Conservation (phyloP, 2,113 vertebrate species). For the Trogon surrucura region DNA sequence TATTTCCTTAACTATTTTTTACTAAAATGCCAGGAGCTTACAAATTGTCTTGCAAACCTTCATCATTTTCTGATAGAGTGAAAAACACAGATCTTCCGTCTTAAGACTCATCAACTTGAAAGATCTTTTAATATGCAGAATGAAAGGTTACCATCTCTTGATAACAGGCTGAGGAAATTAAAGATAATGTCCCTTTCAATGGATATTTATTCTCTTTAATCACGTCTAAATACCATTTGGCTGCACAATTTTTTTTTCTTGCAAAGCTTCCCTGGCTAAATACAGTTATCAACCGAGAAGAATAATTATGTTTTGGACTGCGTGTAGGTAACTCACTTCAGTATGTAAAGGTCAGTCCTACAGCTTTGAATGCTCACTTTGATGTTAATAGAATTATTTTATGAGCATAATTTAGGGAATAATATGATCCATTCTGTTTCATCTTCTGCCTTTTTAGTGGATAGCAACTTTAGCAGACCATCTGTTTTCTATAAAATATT, state of each 20-base stretch:
- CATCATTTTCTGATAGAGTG: slow-evolving; percentile 24
- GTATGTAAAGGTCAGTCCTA: background rate
- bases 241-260: slow-evolving; percentile 50
- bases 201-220: slow-evolving; percentile 52
- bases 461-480: slow-evolving; percentile 40
- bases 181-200: background rate
- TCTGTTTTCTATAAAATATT: slow-evolving; percentile 69
- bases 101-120: slow-evolving; percentile 48
- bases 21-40: slow-evolving; percentile 42
- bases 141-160: background rate
- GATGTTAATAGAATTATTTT: slow-evolving; percentile 44
- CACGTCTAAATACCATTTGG: slow-evolving; percentile 43
- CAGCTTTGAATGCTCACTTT: slow-evolving; percentile 12
- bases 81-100: background rate
- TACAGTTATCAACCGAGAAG: slow-evolving; percentile 7
- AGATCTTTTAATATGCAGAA: slow-evolving; percentile 24
- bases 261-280: slow-evolving; percentile 48
- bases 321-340: slow-evolving; percentile 14
- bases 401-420: slow-evolving; percentile 24
- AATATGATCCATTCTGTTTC: slow-evolving; percentile 53
- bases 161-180: background rate
- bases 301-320: slow-evolving; percentile 12
- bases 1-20: slow-evolving; percentile 34
- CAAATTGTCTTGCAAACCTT: slow-evolving; percentile 36
- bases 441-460: slow-evolving; percentile 47